phyloP scores from a whole-genome alignment of 2,888 invertebrate genomes.

The Zhengitettix transpicula region DNA sequence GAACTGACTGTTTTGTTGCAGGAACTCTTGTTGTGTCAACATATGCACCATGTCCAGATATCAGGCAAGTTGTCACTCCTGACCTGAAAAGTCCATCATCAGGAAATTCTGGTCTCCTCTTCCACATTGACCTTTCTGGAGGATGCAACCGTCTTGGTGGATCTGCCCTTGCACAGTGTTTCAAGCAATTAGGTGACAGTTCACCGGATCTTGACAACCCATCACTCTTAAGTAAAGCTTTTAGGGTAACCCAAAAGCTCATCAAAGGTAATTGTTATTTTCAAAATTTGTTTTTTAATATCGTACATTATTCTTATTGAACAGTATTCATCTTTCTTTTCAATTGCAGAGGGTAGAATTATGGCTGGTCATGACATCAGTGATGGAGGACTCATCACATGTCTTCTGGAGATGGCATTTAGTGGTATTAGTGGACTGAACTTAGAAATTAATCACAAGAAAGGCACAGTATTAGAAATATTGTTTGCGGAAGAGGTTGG shows the following conservation, averaged over 20 bases:
- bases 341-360: constrained; percentile 41
- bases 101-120: constrained; percentile 42
- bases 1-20: constrained; percentile 44
- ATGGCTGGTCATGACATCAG: constrained; percentile 88
- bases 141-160: constrained; percentile 73
- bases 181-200: constrained; percentile 62
- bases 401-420: constrained; percentile 90
- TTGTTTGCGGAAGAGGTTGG: constrained; percentile 78
- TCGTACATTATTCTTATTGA: neutral
- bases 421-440: constrained; percentile 71
- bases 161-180: constrained; percentile 82
- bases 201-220: constrained; percentile 67
- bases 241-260: constrained; percentile 70
- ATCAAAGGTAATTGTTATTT: constrained; percentile 40
- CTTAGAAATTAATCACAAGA: constrained; percentile 39
- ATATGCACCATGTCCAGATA: constrained; percentile 88
- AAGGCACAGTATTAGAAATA: constrained; percentile 41
- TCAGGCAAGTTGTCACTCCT: constrained; percentile 72
- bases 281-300: neutral
- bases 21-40: constrained; percentile 91
- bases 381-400: constrained; percentile 86
- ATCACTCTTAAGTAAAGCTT: constrained; percentile 50
- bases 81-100: constrained; percentile 55
- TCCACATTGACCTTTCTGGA: constrained; percentile 63
- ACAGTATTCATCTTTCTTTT: neutral